A percentile compares a stretch with the other conserved stretches of the same genome.
Conservation (phyloP, 2,888 invertebrate species). For the Athripsodes cinereus region DNA sequence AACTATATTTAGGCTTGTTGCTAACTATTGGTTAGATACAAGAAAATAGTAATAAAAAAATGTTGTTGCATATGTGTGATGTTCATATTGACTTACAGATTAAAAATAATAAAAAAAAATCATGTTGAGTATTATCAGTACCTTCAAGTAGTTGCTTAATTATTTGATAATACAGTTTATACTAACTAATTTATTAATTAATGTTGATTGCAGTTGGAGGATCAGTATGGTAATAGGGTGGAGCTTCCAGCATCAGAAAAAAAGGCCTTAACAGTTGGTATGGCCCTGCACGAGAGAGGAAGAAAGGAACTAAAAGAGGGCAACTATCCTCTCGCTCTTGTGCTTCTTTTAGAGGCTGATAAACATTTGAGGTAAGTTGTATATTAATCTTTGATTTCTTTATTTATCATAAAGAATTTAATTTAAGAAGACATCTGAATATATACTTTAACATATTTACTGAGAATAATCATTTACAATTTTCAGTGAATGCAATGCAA, state of each 20-base stretch:
- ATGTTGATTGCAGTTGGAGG: constrained; percentile 53
- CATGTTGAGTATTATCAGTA: too few species aligned
- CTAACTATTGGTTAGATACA: too few species aligned
- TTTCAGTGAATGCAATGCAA: constrained; percentile 58
- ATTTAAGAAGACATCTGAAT: too few species aligned
- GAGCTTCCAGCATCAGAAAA: constrained; percentile 64
- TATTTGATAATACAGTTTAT: neutral
- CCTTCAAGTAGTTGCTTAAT: neutral
- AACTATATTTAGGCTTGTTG: too few species aligned
- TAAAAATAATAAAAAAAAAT: too few species aligned
- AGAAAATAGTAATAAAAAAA: too few species aligned
- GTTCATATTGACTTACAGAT: too few species aligned
- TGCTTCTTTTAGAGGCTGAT: constrained; percentile 74
- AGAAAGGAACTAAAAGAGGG: constrained; percentile 58
- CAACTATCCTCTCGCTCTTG: constrained; percentile 63
- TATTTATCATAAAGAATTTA: neutral
- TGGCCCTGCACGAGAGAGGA: constrained; percentile 77
- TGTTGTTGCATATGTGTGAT: too few species aligned
- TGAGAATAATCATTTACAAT: constrained; percentile 3
- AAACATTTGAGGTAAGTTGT: constrained; percentile 53
- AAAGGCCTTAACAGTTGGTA: constrained; percentile 64
- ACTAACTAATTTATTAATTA: neutral
- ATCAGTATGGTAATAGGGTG: constrained; percentile 70
- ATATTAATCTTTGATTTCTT: neutral
- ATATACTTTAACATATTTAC: too few species aligned